A percentile compares a stretch with the other conserved stretches of the same genome.
These are phyloP conservation scores for Gambusia holbrooki DNA, from an alignment of 2,113 vertebrate genomes.

Conservation along the genomic window DNA sequence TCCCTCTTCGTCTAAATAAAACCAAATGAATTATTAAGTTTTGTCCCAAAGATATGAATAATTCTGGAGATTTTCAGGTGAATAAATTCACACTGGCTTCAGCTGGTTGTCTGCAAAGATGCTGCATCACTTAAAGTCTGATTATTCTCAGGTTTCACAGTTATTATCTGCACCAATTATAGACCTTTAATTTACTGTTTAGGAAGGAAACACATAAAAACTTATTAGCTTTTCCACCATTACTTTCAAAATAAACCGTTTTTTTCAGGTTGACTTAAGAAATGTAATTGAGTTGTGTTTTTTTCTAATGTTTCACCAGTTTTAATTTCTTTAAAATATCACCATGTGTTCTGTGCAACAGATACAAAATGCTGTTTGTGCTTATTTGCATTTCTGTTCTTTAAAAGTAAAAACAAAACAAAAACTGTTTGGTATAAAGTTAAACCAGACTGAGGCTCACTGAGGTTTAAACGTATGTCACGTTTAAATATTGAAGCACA, in stretches of 20 bases:
- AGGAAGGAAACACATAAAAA: not conserved
- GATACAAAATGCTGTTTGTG: too few relatives aligned
- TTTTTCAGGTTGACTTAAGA: not conserved
- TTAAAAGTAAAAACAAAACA: not conserved
- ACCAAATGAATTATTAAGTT: constrained; percentile 43
- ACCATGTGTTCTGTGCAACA: too few relatives aligned
- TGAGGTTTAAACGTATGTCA: too few relatives aligned
- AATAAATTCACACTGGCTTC: not conserved
- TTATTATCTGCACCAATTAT: not conserved
- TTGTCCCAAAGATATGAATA: constrained; percentile 22
- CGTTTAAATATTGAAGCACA: too few relatives aligned
- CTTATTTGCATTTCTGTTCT: not conserved
- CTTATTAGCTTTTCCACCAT: too few relatives aligned
- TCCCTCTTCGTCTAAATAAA: constrained; percentile 34
- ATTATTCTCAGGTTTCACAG: not conserved
- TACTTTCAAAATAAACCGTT: too few relatives aligned
- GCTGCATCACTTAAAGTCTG: not conserved
- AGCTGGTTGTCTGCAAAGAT: constrained; percentile 1
- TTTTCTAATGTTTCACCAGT: not conserved
- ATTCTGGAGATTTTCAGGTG: constrained; percentile 14
- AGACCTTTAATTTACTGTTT: not conserved
- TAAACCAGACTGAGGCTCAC: not conserved
- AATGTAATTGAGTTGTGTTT: not conserved
- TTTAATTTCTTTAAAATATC: not conserved
- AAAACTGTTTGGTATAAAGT: not conserved